phyloP scores from a whole-genome alignment of 1,140 invertebrate species.

The Diuraphis noxia region DNA sequence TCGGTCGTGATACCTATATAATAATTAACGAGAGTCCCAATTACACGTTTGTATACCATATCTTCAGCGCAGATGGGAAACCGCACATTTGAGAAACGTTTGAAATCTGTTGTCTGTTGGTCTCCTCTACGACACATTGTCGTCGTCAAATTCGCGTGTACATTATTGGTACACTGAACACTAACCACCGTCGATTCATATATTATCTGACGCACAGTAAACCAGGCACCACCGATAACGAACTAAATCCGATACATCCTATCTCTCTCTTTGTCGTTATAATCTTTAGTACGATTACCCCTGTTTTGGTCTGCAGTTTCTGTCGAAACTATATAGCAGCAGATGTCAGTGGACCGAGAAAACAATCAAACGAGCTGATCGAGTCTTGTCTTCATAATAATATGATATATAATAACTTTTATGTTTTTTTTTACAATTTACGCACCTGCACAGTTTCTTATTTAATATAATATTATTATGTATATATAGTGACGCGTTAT shows the following conservation, averaged over 20 bases:
- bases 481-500: background rate
- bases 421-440: background rate
- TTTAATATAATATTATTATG: background rate
- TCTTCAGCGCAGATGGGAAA: background rate
- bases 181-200: background rate
- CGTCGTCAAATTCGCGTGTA: background rate
- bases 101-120: background rate
- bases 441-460: background rate
- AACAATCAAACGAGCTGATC: background rate
- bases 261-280: background rate
- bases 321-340: background rate
- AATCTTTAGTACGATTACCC: background rate
- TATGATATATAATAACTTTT: background rate
- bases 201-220: background rate
- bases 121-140: background rate
- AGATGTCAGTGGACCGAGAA: background rate
- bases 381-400: background rate
- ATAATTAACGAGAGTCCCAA: conserved; percentile 14
- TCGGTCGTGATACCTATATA: too few species aligned
- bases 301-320: background rate
- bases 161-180: too few species aligned
- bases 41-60: background rate
- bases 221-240: background rate
- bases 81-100: background rate
- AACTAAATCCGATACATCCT: conserved; percentile 41